Evolutionary conservation across 2,888 invertebrate species (phyloP).

Genomic region (Leptopilina drosophilae): DNA sequence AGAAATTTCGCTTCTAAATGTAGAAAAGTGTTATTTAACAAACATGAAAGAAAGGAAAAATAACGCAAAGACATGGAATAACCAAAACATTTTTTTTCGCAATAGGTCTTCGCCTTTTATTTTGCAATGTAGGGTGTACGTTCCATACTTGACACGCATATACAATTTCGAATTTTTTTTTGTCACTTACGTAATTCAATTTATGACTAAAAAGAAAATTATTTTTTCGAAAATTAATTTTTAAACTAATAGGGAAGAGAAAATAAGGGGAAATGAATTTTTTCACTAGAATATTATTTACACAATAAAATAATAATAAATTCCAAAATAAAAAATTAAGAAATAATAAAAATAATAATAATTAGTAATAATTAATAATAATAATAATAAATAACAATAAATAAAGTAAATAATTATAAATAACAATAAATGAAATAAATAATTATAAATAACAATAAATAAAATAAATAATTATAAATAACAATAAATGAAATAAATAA

Average conservation of each 20-base stretch:
- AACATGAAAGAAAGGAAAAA: background rate
- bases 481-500: too few relatives aligned
- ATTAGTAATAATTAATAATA: too few relatives aligned
- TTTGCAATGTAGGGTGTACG: conserved; percentile 7
- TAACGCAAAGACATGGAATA: background rate
- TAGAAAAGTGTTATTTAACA: conserved; percentile 3
- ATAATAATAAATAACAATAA: too few relatives aligned
- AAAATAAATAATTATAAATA: too few relatives aligned
- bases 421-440: too few relatives aligned
- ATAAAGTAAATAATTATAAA: too few relatives aligned
- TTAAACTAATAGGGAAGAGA: background rate
- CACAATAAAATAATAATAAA: too few relatives aligned
- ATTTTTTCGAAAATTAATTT: background rate
- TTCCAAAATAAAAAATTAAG: too few relatives aligned
- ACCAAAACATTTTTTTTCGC: conserved; percentile 6
- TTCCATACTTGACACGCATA: background rate
- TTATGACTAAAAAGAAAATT: background rate
- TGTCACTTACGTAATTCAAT: background rate
- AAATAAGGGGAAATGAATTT: too few relatives aligned
- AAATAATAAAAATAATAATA: too few relatives aligned
- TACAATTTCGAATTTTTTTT: background rate
- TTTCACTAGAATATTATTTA: too few relatives aligned
- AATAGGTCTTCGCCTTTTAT: conserved; percentile 18
- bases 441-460: too few relatives aligned
- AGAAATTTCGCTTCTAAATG: background rate